Base-by-base conservation (phyloP, 92 coral and sea anemone species). In the Paramuricea clavata region DNA sequence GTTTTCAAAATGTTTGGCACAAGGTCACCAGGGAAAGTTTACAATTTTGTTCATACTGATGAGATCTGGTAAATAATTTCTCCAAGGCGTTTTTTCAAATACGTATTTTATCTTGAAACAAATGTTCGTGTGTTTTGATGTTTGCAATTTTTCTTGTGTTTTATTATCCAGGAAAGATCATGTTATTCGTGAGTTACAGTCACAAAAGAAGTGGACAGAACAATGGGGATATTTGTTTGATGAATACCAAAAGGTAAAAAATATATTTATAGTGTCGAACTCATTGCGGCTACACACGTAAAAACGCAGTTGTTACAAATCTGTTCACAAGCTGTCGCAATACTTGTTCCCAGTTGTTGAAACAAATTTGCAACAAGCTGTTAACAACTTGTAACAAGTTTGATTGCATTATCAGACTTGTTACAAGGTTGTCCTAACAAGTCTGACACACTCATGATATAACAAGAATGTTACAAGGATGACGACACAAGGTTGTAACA, bases 191-290 rank as follows among this genome's bases (percentile, higher is more conserved):
- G 82, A 76, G 30, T 13, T 76, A 7, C 82, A 76, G 44, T 76
- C 82, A 12, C 82, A 76, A 61, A 76, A 76, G 36, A 76, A 33
- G 49, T 76, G 82, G 82, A 49, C 82, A 0, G 82, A 76, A 23
- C 82, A 76, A n/a, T 76, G 82, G 67, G 82, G 82, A 26, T 76
- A 49, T 54, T 61, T 73, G 41, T 73, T 73, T 49, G 57, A 73
- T 0, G 79, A 73, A 10, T 73, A 73, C 21, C 57, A 41, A 39
- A 73, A 73, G 56, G 79, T 73, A 42, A 39, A n/a, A 5, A 34
- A 17, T n/a, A 19, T 21, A 34, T 10, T 70, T 7, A 30, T 17
- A 54, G 23, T 3, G 5, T 10, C 2, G 25, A 54, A 10, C 62
- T 47, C n/a, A n/a, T n/a, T n/a, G n/a, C n/a, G n/a, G n/a, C n/a